Percentiles rank a stretch among this genome's conserved stretches.
These are phyloP conservation scores for Nezara viridula DNA, from an alignment of 2,888 invertebrate genomes.

Conservation along the genomic window DNA sequence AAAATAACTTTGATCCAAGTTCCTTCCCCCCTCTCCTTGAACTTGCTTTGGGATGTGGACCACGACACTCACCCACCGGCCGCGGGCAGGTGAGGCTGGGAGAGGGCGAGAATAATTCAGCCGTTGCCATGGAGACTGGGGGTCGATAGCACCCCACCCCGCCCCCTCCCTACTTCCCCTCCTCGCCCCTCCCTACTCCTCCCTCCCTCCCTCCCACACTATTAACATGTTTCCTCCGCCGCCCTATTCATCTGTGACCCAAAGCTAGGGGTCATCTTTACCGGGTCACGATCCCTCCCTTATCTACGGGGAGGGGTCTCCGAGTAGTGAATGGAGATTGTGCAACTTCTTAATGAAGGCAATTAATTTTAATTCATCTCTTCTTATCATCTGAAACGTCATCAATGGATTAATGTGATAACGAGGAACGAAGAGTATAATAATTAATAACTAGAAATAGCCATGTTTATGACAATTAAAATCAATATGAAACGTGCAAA, in stretches of 20 bases:
- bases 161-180: background rate
- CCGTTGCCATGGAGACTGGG: background rate
- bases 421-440: too few relatives aligned
- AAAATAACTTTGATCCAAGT: background rate
- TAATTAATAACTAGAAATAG: too few relatives aligned
- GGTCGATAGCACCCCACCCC: background rate
- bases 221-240: background rate
- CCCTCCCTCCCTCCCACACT: background rate
- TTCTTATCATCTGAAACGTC: background rate
- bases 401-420: too few relatives aligned
- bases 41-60: background rate
- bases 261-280: background rate
- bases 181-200: background rate
- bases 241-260: background rate
- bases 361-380: background rate
- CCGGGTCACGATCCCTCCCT: background rate
- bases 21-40: background rate
- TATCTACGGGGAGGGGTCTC: background rate
- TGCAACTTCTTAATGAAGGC: background rate
- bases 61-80: background rate
- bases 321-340: background rate
- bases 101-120: background rate
- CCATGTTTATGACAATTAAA: too few relatives aligned
- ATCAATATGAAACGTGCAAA: too few relatives aligned
- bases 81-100: background rate